Evolutionary conservation across 2,888 invertebrate species (phyloP).

Genomic region (Coenonympha arcania): DNA sequence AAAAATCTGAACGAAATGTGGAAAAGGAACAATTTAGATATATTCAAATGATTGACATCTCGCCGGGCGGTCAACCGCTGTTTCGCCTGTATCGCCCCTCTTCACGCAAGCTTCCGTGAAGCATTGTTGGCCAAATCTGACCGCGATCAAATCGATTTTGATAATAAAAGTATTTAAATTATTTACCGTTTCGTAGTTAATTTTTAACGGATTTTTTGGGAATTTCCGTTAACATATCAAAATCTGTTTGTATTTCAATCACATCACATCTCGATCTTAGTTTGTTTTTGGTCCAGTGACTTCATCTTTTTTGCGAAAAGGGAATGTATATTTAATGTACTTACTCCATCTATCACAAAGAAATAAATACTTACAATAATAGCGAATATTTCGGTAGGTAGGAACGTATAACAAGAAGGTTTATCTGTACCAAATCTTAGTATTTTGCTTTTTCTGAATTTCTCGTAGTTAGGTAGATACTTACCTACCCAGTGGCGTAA

Average conservation of each 20-base stretch:
- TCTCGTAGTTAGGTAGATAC: too few relatives aligned
- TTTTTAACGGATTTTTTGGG: constrained; percentile 45
- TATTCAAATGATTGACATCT: constrained; percentile 74
- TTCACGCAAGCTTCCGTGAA: constrained; percentile 43
- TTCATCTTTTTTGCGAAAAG: too few relatives aligned
- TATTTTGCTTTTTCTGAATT: too few relatives aligned
- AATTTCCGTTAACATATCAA: constrained; percentile 48
- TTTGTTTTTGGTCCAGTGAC: constrained; percentile 9
- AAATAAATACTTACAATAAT: too few relatives aligned
- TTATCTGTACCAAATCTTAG: too few relatives aligned
- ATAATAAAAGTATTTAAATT: constrained; percentile 61
- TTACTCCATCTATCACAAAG: too few relatives aligned
- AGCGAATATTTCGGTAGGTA: too few relatives aligned
- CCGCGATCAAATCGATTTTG: constrained; percentile 61
- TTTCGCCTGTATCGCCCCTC: constrained; percentile 33
- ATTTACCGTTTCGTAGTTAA: constrained; percentile 42
- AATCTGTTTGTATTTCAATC: constrained; percentile 1
- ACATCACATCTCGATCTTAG: neutral
- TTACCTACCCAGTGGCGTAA: too few relatives aligned
- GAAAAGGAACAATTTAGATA: constrained; percentile 60
- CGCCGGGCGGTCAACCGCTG: constrained; percentile 64
- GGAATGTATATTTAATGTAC: too few relatives aligned
- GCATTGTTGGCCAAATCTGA: constrained; percentile 56
- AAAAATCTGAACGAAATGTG: constrained; percentile 59
- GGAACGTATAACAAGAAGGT: too few relatives aligned